Conservation (phyloP, 2,888 invertebrate species). For the Drosophila leonis region DNA sequence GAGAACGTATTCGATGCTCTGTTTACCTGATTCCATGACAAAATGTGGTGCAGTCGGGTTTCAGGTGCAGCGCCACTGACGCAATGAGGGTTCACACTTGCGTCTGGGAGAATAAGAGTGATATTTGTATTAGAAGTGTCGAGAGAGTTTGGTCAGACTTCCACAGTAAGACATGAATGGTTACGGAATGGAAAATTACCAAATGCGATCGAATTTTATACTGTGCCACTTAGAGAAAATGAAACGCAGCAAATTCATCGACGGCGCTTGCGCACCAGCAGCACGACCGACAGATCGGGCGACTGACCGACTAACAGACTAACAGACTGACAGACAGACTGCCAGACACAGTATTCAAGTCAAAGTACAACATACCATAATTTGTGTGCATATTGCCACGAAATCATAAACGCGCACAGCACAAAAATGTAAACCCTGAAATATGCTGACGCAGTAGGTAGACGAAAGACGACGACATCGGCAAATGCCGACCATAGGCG, state of each 20-base stretch:
- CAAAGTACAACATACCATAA: conserved; percentile 38
- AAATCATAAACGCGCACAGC: conserved; percentile 44
- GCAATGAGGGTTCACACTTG: conserved; percentile 20
- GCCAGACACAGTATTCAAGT: conserved; percentile 17
- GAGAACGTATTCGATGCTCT: conserved; percentile 8
- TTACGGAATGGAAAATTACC: conserved; percentile 64
- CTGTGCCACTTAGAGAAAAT: conserved; percentile 50
- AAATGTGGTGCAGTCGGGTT: conserved; percentile 30
- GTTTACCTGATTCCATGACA: conserved; percentile 26
- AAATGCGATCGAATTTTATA: conserved; percentile 43
- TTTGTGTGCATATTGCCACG: conserved; percentile 41
- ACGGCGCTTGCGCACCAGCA: conserved; percentile 69
- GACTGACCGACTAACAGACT: conserved; percentile 13
- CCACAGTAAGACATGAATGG: conserved; percentile 15
- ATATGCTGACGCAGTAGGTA: conserved; percentile 74
- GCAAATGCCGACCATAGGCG: conserved; percentile 20
- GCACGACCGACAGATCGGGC: neutral
- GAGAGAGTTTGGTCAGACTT: conserved; percentile 42
- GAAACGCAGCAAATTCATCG: conserved; percentile 46
- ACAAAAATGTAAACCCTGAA: conserved; percentile 67
- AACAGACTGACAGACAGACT: conserved; percentile 10
- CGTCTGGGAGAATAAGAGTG: neutral
- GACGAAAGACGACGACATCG: conserved; percentile 23
- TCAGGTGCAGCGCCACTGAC: conserved; percentile 46
- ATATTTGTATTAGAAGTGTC: conserved; percentile 28